Conservation (phyloP, 37 sponge, comb jelly and placozoan species). For the Bolinopsis microptera region DNA sequence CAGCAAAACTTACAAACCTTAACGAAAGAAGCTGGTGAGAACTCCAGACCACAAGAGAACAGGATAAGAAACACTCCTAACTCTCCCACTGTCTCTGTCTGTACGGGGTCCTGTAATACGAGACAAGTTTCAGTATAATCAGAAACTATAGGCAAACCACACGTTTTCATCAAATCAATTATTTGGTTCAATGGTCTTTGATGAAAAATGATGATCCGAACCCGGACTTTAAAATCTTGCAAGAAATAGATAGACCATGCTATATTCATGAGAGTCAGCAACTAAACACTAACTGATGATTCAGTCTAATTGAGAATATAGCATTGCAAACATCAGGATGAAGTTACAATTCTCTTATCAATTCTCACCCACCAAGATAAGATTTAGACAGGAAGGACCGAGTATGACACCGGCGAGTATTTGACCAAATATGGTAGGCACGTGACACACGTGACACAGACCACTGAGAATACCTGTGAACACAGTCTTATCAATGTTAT, state of each 20-base stretch:
- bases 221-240: too few relatives aligned
- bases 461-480: neutral
- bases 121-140: neutral
- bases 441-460: neutral
- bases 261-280: too few relatives aligned
- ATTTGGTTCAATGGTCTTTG: too few relatives aligned
- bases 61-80: slow-evolving; percentile 90
- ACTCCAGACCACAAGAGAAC: slow-evolving; percentile 83
- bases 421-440: slow-evolving; percentile 86
- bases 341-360: too few relatives aligned
- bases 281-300: too few relatives aligned
- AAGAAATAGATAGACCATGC: too few relatives aligned
- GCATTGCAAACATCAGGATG: too few relatives aligned
- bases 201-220: too few relatives aligned
- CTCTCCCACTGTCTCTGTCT: slow-evolving; percentile 90
- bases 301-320: too few relatives aligned
- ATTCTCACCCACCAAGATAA: slow-evolving; percentile 34
- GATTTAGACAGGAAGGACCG: slow-evolving; percentile 73
- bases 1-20: slow-evolving; percentile 82
- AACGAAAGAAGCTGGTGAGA: slow-evolving; percentile 80
- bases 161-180: too few relatives aligned
- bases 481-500: too few relatives aligned
- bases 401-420: slow-evolving; percentile 82
- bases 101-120: slow-evolving; percentile 71
- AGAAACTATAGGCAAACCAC: too few relatives aligned